phyloP scores from a whole-genome alignment of 1,140 invertebrate species.

The Drosophila yakuba region DNA sequence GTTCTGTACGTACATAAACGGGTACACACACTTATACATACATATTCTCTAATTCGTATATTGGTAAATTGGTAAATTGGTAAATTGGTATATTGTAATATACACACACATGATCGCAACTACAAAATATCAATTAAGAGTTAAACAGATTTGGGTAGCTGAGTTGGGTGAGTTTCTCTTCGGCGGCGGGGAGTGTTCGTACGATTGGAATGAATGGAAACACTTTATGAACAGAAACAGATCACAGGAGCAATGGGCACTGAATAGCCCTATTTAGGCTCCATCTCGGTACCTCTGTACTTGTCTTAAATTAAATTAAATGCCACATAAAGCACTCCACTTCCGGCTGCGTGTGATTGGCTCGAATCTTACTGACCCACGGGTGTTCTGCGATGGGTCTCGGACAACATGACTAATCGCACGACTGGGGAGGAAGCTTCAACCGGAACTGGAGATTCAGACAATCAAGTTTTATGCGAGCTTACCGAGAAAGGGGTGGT shows the following conservation, averaged over 20 bases:
- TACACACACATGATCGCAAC: slow-evolving; percentile 41
- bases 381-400: not conserved
- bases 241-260: not conserved
- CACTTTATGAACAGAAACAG: slow-evolving; percentile 4
- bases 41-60: slow-evolving; percentile 34
- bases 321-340: not conserved
- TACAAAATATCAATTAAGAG: slow-evolving; percentile 44
- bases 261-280: not conserved
- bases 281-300: slow-evolving; percentile 6
- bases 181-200: not conserved
- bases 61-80: slow-evolving; percentile 24
- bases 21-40: slow-evolving; percentile 27
- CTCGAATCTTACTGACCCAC: not conserved
- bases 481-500: not conserved
- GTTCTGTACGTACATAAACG: slow-evolving; percentile 55
- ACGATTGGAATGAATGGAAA: slow-evolving; percentile 10
- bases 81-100: slow-evolving; percentile 28
- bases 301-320: not conserved
- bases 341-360: not conserved
- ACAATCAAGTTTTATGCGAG: slow-evolving; percentile 3
- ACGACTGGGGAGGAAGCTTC: not conserved
- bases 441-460: slow-evolving; percentile 1
- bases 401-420: not conserved
- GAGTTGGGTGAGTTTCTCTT: not conserved
- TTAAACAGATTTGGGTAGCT: slow-evolving; percentile 6